Base-by-base conservation (phyloP, 2,113 vertebrate species). In the Alouatta palliata region DNA sequence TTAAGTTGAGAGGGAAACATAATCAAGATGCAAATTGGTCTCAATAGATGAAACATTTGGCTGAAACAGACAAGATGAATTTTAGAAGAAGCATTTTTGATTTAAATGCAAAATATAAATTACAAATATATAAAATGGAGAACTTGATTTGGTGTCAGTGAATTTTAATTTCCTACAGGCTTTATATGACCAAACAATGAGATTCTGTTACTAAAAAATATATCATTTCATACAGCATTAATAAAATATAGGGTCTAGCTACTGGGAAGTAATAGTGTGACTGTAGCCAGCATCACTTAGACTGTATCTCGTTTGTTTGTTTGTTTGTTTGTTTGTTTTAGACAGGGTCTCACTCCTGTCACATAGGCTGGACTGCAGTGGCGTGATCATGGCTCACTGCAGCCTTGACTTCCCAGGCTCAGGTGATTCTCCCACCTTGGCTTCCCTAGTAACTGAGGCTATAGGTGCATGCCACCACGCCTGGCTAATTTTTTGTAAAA, bases 31-130 rank as follows among this genome's bases (percentile, higher is more conserved):
- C 27, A 87, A n/a, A 66, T 56, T 76, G 77, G 23, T 70, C 21
- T 71, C 58, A 83, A 43, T 77, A n/a, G 68, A 32, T 91, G 43
- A 91, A 92, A 61, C n/a, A 43, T 92, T 88, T 77, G 88, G 40
- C 84, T 92, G 35, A 87, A 66, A 68, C 32, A 64, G 61, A 92
- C 30, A 85, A 75, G 83, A 43, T 23, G 21, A 79, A 64, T 80
- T 45, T 90, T 81, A 79, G 52, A 85, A 61, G 43, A 56, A 87
- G 64, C 40, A n/a, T 45, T 91, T 81, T 82, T 23, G 25, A 43
- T 68, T 90, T 82, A 68, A 81, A 37, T 91, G n/a, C 0, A 8
- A 91, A 87, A 35, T 87, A 77, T 58, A 88, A 68, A 92, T 75
- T 82, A 52, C 20, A 56, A 56, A 17, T 82, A 21, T n/a, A 49